These are phyloP conservation scores for Pseudopipra pipra DNA, from an alignment of 2,113 vertebrate genomes.

Conservation along the genomic window DNA sequence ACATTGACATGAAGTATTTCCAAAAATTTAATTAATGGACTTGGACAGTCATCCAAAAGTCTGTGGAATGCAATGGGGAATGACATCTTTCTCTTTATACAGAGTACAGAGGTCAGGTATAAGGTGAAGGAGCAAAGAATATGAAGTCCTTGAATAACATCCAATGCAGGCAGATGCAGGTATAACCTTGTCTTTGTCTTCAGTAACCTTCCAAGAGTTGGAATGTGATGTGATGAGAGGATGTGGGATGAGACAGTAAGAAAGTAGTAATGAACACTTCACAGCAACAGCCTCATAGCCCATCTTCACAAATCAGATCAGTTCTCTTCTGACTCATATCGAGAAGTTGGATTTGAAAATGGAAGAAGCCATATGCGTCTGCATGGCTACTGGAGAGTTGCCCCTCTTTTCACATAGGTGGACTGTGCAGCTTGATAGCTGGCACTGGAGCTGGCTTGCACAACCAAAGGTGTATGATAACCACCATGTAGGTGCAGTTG, in stretches of 20 bases:
- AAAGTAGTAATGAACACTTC: background rate
- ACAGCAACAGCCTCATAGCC: background rate
- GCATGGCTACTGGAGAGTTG: background rate
- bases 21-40: background rate
- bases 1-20: background rate
- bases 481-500: background rate
- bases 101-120: background rate
- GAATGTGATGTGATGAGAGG: background rate
- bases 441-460: background rate
- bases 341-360: background rate
- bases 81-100: background rate
- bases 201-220: background rate
- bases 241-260: background rate
- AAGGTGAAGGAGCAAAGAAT: background rate
- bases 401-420: background rate
- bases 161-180: background rate
- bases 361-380: background rate
- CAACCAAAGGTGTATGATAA: background rate
- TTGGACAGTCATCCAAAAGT: background rate
- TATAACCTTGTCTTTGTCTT: background rate
- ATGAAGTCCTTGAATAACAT: background rate
- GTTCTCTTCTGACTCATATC: background rate
- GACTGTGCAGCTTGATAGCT: background rate
- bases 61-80: background rate
- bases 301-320: background rate